Conservation (phyloP, 2,797 vertebrate species). For the Huso huso region DNA sequence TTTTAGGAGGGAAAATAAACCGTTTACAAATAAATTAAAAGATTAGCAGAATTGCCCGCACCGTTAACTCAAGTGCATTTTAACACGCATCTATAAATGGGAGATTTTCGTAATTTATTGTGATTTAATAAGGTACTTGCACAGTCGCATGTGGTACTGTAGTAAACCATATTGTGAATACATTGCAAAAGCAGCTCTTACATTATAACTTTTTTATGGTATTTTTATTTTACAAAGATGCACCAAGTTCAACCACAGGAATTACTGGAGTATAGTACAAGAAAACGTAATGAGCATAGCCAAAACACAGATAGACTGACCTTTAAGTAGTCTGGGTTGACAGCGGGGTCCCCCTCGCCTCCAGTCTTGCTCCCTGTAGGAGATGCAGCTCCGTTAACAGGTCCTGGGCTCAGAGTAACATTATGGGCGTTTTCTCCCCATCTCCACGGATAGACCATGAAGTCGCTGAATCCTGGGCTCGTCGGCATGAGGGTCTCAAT, state of each 20-base stretch:
- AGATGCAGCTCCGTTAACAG: conserved; percentile 53
- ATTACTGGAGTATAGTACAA: background rate
- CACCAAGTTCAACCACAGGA: background rate
- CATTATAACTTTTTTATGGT: background rate
- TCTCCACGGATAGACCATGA: conserved; percentile 97
- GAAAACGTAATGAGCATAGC: too few relatives aligned
- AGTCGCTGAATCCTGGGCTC: conserved; percentile 94
- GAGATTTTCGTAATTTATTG: too few relatives aligned
- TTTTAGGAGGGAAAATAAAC: conserved; percentile 37
- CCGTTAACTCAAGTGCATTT: too few relatives aligned
- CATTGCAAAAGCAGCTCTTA: background rate
- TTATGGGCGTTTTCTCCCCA: conserved; percentile 98
- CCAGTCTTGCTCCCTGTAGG: conserved; percentile 50
- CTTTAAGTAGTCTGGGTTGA: conserved; percentile 55
- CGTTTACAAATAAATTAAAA: conserved; percentile 19
- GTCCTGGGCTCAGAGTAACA: conserved; percentile 85
- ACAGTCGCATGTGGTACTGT: too few relatives aligned
- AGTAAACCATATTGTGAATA: background rate
- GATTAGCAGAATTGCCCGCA: too few relatives aligned
- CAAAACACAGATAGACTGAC: conserved; percentile 29
- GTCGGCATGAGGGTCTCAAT: conserved; percentile 68
- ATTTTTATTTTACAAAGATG: background rate
- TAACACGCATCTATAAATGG: too few relatives aligned
- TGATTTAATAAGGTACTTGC: too few relatives aligned
- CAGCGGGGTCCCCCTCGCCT: conserved; percentile 45